Base-by-base conservation (phyloP, 2,888 invertebrate genomes). In the Orthonychiurus folsomi region DNA sequence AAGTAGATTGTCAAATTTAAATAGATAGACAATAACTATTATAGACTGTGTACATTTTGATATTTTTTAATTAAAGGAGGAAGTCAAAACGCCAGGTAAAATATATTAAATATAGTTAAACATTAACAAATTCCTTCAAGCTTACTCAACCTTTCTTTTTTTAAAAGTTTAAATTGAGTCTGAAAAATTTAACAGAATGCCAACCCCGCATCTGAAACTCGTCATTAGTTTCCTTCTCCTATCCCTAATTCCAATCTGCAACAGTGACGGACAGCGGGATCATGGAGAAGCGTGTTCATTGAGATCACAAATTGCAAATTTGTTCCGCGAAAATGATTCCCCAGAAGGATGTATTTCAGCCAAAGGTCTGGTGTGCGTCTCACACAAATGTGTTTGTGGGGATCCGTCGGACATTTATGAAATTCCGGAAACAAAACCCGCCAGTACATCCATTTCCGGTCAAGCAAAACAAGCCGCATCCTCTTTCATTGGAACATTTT, bases 371-470 rank as follows among this genome's bases (percentile, higher is more conserved):
- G 66, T 68, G 23, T 68, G 68, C 25, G 12, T 66, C n/a, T 62
- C 60, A 48, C 65, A 66, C 56, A 66, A 66, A 61, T 68, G 68
- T 37, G 57, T 61, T 23, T 68, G 68, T 59, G 68, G 66, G 56
- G 68, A 68, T 37, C 68, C 68, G 0, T 63, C 62, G 20, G 64
- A 66, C 56, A 62, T 68, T 20, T 68, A 65, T 47, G 66, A 65
- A 56, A 53, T 53, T 3, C 62, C 65, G 12, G 53, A 54, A 18
- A 50, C 20, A 18, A 18, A 54, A 0, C 9, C 50, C 12, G 52
- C 61, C 3, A 48, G 59, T 23, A 15, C 59, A 12, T 61, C 63
- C 3, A 56, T 50, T 9, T 61, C 68, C 1, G 54, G 57, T 20
- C 37, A 59, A 23, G 53, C 61, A 9, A 61, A 62, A 1, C 25